Base-by-base conservation (phyloP, 1,140 invertebrate species). In the Drosophila malerkotliana region DNA sequence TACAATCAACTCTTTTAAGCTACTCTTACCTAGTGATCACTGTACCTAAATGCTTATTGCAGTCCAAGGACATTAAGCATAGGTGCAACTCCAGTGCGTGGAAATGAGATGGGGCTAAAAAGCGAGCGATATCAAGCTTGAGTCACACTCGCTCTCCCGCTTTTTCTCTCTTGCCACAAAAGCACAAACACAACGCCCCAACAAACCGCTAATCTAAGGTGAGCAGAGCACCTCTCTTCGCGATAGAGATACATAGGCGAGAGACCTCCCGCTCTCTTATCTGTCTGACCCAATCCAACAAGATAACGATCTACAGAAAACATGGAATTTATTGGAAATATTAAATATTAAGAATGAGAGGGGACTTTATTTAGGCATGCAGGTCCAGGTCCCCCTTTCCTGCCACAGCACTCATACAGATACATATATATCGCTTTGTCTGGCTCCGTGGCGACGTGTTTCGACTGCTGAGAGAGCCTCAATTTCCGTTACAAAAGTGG, bases 401-500 rank as follows among this genome's bases (percentile, higher is more conserved):
- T 28, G 26, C 26, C 26, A 37, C 34, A 37, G 1, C 18, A 18
- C 18, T 18, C 1, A 21, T 21, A 21, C 21, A 21, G 2, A 39
- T 39, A 39, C 10, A 39, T 39, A 30, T 30, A 30, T 7, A 34
- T 8, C 34, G 10, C 32, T 57, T 34, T 21, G 1, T 21, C 7
- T 21, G 8, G 12, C 18, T 30, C 26, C 30, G 32, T 49, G 24
- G n/a, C 9, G 26, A 87, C 83, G 78, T 85, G 82, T 57, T 75
- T 75, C 61, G 74, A 72, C 67, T 88, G 49, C 60, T 60, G 61
- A 67, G 55, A 75, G 69, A 14, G 53, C 55, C 60, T 26, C 71
- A 88, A 88, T 87, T 87, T 87, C 82, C 82, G 82, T 87, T 87
- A 88, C 82, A 85, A 87, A 85, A 75, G 79, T 88, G 83, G 72